Conservation (phyloP, 2,888 invertebrate genomes). For the Euclidia mi region DNA sequence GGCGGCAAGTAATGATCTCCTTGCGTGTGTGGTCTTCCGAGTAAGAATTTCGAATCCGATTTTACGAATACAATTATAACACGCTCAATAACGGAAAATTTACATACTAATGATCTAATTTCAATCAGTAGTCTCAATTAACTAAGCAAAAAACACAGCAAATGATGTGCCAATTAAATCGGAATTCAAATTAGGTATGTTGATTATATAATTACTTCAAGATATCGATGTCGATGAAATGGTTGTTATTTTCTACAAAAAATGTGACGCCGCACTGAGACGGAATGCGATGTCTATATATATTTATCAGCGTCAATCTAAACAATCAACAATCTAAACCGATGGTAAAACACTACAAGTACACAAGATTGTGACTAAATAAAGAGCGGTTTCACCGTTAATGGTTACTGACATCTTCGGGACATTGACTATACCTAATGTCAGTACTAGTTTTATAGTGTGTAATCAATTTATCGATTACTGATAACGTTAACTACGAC, state of each 20-base stretch:
- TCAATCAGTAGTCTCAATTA: conserved; percentile 62
- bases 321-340: no score
- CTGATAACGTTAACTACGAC: not conserved
- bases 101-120: conserved; percentile 72
- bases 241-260: conserved; percentile 63
- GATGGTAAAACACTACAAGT: conserved; percentile 69
- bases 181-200: conserved; percentile 68
- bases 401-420: conserved; percentile 80
- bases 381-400: conserved; percentile 80
- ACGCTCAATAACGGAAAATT: conserved; percentile 62
- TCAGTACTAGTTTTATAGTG: conserved; percentile 68
- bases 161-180: conserved; percentile 70
- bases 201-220: conserved; percentile 66
- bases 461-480: conserved; percentile 60
- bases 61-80: conserved; percentile 66
- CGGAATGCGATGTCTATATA: conserved; percentile 62
- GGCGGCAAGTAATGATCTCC: conserved; percentile 69
- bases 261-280: conserved; percentile 48
- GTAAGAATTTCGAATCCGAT: conserved; percentile 66
- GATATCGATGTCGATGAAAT: conserved; percentile 69
- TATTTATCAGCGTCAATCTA: conserved; percentile 64
- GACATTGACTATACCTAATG: conserved; percentile 69
- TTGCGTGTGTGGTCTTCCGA: conserved; percentile 81
- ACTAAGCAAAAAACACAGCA: conserved; percentile 63
- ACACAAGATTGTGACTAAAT: conserved; percentile 75